phyloP scores from a whole-genome alignment of 2,888 invertebrate species.

The Drosophila lacicola region DNA sequence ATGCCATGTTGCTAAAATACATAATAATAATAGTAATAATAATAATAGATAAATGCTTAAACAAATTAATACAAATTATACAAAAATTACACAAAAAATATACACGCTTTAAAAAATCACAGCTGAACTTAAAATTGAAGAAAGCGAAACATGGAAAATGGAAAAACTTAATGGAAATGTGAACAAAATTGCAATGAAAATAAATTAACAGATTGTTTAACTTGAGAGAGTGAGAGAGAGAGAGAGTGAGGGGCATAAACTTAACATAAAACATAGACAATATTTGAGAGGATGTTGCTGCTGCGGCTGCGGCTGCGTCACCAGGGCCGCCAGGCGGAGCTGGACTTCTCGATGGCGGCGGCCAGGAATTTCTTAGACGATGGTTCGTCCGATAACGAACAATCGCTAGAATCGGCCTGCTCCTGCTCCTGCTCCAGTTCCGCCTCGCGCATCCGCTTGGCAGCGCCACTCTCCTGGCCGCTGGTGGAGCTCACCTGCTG shows the following conservation, averaged over 20 bases:
- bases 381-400: constrained; percentile 73
- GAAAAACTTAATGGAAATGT: constrained; percentile 60
- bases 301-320: constrained; percentile 60
- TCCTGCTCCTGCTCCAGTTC: constrained; percentile 32
- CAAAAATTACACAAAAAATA: constrained; percentile 66
- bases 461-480: constrained; percentile 45
- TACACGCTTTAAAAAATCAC: constrained; percentile 72
- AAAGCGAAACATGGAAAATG: constrained; percentile 39
- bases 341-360: constrained; percentile 82
- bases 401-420: constrained; percentile 76
- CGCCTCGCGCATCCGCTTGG: constrained; percentile 53
- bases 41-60: constrained; percentile 38
- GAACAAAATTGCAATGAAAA: constrained; percentile 40
- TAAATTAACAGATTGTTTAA: constrained; percentile 55
- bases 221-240: background rate
- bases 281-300: background rate
- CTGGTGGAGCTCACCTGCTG: constrained; percentile 82
- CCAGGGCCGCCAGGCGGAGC: constrained; percentile 87
- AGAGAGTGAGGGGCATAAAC: constrained; percentile 41
- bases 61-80: constrained; percentile 49
- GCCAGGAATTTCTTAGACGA: constrained; percentile 72
- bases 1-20: constrained; percentile 49
- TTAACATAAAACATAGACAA: constrained; percentile 41
- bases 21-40: constrained; percentile 47
- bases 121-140: constrained; percentile 80